These are phyloP conservation scores for Anorthoa munda DNA, from an alignment of 2,888 invertebrate species.

Conservation along the genomic window DNA sequence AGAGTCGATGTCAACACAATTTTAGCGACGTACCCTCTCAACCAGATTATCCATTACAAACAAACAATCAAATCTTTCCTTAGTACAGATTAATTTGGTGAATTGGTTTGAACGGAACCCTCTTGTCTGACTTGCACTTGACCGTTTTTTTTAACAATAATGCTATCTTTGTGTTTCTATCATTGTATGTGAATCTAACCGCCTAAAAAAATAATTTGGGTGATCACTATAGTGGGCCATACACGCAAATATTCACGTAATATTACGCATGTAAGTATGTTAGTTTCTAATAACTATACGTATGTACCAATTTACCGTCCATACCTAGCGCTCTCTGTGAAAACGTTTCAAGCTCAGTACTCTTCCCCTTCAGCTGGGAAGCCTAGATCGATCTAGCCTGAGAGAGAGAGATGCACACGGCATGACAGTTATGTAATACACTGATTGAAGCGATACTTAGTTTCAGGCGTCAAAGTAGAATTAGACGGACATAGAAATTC, in stretches of 20 bases:
- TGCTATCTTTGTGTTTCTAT: background rate
- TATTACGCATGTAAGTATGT: background rate
- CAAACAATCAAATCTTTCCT: too few relatives aligned
- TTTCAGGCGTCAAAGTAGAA: background rate
- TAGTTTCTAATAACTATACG: background rate
- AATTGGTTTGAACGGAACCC: too few relatives aligned
- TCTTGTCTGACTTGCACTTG: too few relatives aligned
- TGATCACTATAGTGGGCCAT: background rate
- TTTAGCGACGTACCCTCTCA: too few relatives aligned
- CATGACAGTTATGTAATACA: slow-evolving; percentile 38
- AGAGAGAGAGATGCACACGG: slow-evolving; percentile 40
- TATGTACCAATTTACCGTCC: background rate
- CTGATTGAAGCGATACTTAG: slow-evolving; percentile 10
- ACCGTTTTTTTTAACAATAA: background rate
- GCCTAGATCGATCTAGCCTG: slow-evolving; percentile 57
- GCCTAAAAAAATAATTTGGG: background rate
- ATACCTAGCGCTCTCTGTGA: slow-evolving; percentile 36
- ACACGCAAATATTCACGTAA: background rate
- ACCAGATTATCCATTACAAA: too few relatives aligned
- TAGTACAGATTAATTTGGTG: too few relatives aligned
- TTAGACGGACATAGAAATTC: background rate
- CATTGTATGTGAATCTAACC: background rate
- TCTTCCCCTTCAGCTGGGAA: slow-evolving; percentile 10
- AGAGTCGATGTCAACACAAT: too few relatives aligned
- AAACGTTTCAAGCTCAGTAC: slow-evolving; percentile 20